Percentiles rank a stretch among this genome's conserved stretches.
Evolutionary conservation across 2,888 invertebrate species (phyloP).

Genomic region (Cantharis rustica): DNA sequence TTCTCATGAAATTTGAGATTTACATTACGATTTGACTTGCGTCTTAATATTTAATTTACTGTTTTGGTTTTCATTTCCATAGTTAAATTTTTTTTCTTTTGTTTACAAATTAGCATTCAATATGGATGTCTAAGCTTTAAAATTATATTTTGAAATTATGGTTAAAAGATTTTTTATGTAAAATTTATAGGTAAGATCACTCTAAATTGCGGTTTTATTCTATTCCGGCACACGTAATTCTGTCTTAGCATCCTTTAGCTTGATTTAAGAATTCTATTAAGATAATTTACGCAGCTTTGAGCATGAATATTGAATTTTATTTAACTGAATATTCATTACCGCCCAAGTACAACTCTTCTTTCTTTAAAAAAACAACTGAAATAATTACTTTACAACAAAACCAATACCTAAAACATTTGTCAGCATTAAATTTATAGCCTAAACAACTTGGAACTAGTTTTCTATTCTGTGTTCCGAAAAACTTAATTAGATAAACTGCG

Average conservation of each 20-base stretch:
- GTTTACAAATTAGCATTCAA: neutral
- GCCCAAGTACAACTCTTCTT: conserved; percentile 35
- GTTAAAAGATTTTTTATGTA: conserved; percentile 19
- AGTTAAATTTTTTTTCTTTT: neutral
- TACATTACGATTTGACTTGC: neutral
- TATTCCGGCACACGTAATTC: conserved; percentile 39
- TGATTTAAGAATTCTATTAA: conserved; percentile 54
- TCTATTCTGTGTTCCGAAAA: conserved; percentile 19
- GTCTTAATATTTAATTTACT: neutral
- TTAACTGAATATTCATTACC: conserved; percentile 51
- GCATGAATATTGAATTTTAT: conserved; percentile 46
- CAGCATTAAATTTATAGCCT: conserved; percentile 42
- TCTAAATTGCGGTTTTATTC: conserved; percentile 27
- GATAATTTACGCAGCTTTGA: conserved; percentile 45
- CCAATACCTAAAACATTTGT: conserved; percentile 45
- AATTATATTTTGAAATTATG: conserved; percentile 3
- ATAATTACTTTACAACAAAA: conserved; percentile 35
- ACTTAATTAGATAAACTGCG: conserved; percentile 25
- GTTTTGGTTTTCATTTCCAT: neutral
- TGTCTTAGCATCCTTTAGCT: conserved; percentile 43
- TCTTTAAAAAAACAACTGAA: conserved; percentile 34
- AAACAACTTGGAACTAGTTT: conserved; percentile 36
- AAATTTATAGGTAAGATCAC: conserved; percentile 25
- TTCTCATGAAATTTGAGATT: neutral
- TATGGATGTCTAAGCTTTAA: neutral